Evolutionary conservation across 1,140 invertebrate genomes (phyloP), one percentile per base, ranked within the genome.

Genomic region (Cotesia glomerata): DNA sequence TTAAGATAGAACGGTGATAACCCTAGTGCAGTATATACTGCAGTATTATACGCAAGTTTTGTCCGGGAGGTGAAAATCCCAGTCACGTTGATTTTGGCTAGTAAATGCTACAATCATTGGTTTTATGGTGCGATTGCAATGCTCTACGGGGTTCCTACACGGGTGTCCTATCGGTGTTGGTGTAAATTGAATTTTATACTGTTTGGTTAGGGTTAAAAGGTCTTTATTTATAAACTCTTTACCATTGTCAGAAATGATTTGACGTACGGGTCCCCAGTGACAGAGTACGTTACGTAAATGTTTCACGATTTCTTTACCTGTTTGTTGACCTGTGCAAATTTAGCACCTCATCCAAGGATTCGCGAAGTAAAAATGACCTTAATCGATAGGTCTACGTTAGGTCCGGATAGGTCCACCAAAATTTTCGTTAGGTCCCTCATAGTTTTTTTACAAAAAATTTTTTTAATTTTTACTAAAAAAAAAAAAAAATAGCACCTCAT

Each of bases 161-260:
- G 64, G 71, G 26, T 67, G 71, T 32, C 32, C 26, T 14, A 67
- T 7, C 9, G 71, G 51, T 7, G 59, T 62, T 11, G 36, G 59
- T 8, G 59, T 62, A 39, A 66, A 14, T 16, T 73, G 2, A 18
- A 49, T n/a, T n/a, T 39, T 13, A 45, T 66, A 8, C 45, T 66
- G 8, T 26, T 49, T 32, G 0, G 66, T 11, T 32, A 66, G 34
- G 0, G 49, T 14, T 14, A 56, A 2, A 7, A 72, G 63, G 35
- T 72, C 71, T 59, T 45, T 67, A 11, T 72, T 72, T 13, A 65
- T 59, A 67, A 63, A 67, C 18, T 72, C 71, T n/a, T 14, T 35
- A 7, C 71, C 63, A 14, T 72, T 72, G 34, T 72, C 74, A 1
- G 69, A 62, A 49, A 75, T 69, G 5, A 75, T 58, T 2, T 35